These are phyloP conservation scores for Tarsius wallacei DNA, from an alignment of 2,797 vertebrate genomes.

Conservation along the genomic window DNA sequence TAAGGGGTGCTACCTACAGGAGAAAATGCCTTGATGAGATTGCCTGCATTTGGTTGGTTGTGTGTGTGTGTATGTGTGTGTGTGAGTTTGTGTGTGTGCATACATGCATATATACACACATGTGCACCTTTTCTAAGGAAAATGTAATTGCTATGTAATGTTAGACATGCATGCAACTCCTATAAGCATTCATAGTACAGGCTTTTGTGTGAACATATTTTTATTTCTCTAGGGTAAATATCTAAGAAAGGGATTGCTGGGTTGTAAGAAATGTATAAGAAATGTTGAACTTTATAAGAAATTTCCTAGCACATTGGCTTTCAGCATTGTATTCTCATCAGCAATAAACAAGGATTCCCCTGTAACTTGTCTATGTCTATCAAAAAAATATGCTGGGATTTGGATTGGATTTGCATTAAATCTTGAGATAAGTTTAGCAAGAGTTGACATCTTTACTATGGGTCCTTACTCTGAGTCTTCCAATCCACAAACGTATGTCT, in stretches of 20 bases:
- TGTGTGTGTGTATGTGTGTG: neutral
- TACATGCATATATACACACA: rapidly evolving
- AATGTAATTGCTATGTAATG: neutral
- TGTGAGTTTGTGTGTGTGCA: too few species aligned
- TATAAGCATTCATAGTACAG: neutral
- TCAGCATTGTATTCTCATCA: neutral
- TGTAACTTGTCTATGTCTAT: neutral
- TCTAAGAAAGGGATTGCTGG: neutral
- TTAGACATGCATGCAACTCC: conserved; percentile 10
- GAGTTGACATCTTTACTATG: neutral
- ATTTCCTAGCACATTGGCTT: neutral
- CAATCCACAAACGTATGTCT: neutral
- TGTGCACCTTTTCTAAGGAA: conserved; percentile 52
- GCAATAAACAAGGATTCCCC: neutral
- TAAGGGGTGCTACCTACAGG: neutral
- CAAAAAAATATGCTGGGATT: neutral
- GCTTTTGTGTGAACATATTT: conserved; percentile 30
- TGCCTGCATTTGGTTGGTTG: conserved; percentile 49
- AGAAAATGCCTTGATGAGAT: neutral
- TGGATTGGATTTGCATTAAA: conserved; percentile 8
- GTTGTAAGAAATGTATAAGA: neutral
- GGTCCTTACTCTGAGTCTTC: conserved; percentile 41
- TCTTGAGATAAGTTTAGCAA: conserved; percentile 51
- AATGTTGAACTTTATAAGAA: conserved; percentile 12
- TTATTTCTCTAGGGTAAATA: conserved; percentile 34